These are phyloP conservation scores for Dryobota labecula DNA, from an alignment of 2,888 invertebrate species.

Conservation along the genomic window DNA sequence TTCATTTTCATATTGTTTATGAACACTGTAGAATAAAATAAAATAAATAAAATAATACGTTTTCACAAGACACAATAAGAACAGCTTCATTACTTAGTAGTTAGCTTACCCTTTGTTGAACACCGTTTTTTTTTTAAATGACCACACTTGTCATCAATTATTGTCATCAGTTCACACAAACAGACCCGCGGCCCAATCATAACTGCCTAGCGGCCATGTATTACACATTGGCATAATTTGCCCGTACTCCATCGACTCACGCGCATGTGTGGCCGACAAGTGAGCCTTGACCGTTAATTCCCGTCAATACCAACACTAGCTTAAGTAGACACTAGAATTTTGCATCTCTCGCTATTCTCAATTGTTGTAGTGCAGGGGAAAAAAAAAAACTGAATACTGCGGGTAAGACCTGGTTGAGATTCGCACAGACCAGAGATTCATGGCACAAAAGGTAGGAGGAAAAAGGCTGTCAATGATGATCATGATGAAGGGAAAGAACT, in stretches of 20 bases:
- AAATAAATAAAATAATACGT: no score
- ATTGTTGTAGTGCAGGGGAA: not conserved
- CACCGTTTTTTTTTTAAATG: not conserved
- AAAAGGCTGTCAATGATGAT: not conserved
- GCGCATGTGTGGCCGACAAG: slow-evolving; percentile 58
- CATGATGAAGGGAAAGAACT: not conserved
- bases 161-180: slow-evolving; percentile 2
- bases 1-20: no score
- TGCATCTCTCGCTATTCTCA: slow-evolving; percentile 37
- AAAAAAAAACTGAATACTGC: not conserved
- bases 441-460: not conserved
- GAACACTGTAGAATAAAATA: no score
- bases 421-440: not conserved
- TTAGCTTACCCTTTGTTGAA: not conserved
- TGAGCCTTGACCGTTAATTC: slow-evolving; percentile 79
- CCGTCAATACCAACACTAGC: slow-evolving; percentile 62
- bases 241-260: slow-evolving; percentile 35
- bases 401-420: not conserved
- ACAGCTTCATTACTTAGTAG: not conserved
- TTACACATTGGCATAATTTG: slow-evolving; percentile 52
- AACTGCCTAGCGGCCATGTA: slow-evolving; percentile 45
- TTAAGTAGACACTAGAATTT: slow-evolving; percentile 47
- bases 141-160: not conserved
- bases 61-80: not conserved
- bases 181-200: slow-evolving; percentile 28